Evolutionary conservation across 2,888 invertebrate genomes (phyloP), one percentile per base, ranked within the genome.

Genomic region (Euplagia quadripunctaria): DNA sequence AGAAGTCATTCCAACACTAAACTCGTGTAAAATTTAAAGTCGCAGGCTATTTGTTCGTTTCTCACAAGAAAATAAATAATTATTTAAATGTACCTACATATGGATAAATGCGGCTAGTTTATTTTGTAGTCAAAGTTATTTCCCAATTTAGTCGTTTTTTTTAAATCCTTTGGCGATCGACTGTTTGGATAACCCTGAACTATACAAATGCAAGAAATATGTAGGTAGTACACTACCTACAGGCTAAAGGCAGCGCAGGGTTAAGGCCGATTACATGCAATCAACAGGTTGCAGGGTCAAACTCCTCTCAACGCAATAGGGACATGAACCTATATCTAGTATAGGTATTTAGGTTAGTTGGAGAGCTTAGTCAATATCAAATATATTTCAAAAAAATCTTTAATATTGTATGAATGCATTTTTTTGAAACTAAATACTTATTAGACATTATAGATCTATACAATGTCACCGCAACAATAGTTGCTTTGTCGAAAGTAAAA

Each of bases 191-290:
- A n/a, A n/a, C n/a, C 11, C 55, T 55, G n/a, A 55, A 11, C n/a
- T 55, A 9, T n/a, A 55, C n/a, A 55, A 0, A n/a, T n/a, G n/a
- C 17, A 52, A 51, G 6, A 14, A 16, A 4, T 20, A n/a, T 58
- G 5, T 12, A 58, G 9, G 20, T 58, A 58, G 20, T 20, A 20
- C 0, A 55, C 9, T 31, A 31, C 31, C 31, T 31, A 2, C 31
- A 31, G 31, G 31, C 31, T 2, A 31, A 31, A 31, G 31, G 31
- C 31, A 31, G 31, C 31, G 31, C 2, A 31, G 31, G 31, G 31
- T 31, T 58, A 58, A 58, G 58, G 58, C 58, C 20, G 58, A 58
- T 58, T n/a, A n/a, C 20, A 58, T 61, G 31, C 61, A 61, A 31
- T 31, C 61, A 61, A 61, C 61, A 61, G 61, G 61, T 61, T 61